Base-by-base conservation (phyloP, 2,888 invertebrate genomes). In the Eilema depressum region DNA sequence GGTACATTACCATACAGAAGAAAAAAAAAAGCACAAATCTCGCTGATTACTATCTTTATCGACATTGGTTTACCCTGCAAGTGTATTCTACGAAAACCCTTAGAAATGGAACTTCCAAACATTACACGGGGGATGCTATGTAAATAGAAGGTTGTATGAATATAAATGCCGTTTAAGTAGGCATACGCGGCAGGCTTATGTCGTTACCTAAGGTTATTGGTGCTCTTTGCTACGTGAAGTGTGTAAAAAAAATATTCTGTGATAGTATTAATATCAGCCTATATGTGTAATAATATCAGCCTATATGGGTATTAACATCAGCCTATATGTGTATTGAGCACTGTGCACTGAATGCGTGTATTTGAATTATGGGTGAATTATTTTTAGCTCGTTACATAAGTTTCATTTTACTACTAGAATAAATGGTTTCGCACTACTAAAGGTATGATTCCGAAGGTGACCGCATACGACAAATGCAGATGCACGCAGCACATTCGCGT, bases 91-190 rank as follows among this genome's bases (percentile, higher is more conserved):
- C 84, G 75, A 85, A 87, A 85, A 84, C 86, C 87, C 80, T 85
- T 83, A 84, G 85, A 85, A 88, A 85, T 82, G 84, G 82, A 87
- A 89, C 88, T 89, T 87, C 82, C 84, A 82, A 83, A 87, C 88
- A 85, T 91, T 91, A 90, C 89, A 89, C 88, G 78, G 85, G 89
- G 93, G 89, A 89, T 90, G 89, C 86, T 92, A 94, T 93, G 94
- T 94, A 94, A 94, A 95, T 94, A 93, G 90, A 87, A 83, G 91
- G 91, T 91, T 92, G 93, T 94, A 94, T 95, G 95, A 94, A 94
- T 95, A 94, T 93, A 95, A 95, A 95, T 94, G 93, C 85, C 83
- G 84, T 91, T 88, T 92, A 95, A 95, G 93, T 90, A 92, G 93
- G 88, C 83, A 84, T 84, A 87, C 86, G 89, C 87, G 89, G 87